Percentiles rank a stretch among this genome's conserved stretches.
Evolutionary conservation across 2,888 invertebrate genomes (phyloP).

Genomic region (Drosophila borborema): DNA sequence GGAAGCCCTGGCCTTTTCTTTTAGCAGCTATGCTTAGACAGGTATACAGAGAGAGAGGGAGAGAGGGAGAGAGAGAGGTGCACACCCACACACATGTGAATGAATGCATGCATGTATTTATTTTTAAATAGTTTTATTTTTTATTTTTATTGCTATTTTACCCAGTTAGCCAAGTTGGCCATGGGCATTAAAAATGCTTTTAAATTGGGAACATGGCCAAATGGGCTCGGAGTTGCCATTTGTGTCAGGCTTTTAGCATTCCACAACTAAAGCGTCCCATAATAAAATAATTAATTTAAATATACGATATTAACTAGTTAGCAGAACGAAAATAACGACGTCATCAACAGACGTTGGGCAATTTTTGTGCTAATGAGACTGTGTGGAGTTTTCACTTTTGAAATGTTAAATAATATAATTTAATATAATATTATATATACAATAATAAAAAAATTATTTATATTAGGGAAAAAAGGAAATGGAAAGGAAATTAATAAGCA

Average conservation of each 20-base stretch:
- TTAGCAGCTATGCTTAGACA: constrained; percentile 47
- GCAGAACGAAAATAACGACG: neutral
- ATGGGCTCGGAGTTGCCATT: constrained; percentile 8
- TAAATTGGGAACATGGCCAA: constrained; percentile 22
- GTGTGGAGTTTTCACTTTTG: no score
- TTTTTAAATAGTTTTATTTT: constrained; percentile 29
- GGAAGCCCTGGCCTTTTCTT: constrained; percentile 54
- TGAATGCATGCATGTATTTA: constrained; percentile 31
- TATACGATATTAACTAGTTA: neutral
- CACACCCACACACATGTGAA: neutral
- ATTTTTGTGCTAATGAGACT: neutral
- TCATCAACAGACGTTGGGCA: neutral
- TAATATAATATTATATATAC: no score
- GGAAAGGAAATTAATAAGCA: no score
- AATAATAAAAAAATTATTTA: neutral
- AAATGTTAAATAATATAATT: no score
- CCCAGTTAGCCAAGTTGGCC: constrained; percentile 38
- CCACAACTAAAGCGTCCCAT: constrained; percentile 10
- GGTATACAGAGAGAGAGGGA: neutral
- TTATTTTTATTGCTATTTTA: neutral
- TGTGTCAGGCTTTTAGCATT: neutral
- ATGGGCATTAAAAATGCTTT: constrained; percentile 37
- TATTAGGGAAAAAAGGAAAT: neutral
- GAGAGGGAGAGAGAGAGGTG: no score
- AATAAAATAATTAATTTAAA: constrained; percentile 23